phyloP scores from a whole-genome alignment of 2,113 vertebrate genomes.

The Ammodramus savannarum region DNA sequence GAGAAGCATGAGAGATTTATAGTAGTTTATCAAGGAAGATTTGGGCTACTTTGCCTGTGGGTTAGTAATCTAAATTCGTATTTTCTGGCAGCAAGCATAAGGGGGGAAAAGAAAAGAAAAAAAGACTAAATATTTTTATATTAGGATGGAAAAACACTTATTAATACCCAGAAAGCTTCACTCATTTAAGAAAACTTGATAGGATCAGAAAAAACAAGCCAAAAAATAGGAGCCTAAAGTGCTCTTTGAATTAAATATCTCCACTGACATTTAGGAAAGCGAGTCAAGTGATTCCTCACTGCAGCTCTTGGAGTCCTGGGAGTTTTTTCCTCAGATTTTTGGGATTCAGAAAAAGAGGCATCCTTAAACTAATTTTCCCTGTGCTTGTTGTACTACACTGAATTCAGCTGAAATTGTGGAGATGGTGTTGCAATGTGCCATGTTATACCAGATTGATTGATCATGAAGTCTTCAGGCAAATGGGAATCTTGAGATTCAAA shows the following conservation, averaged over 20 bases:
- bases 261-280: neutral
- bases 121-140: neutral
- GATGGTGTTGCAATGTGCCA: neutral
- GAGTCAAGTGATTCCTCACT: neutral
- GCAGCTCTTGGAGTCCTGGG: neutral
- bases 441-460: neutral
- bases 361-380: neutral
- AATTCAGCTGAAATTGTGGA: neutral
- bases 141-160: neutral
- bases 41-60: neutral
- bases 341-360: neutral
- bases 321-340: neutral
- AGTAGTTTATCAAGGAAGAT: neutral
- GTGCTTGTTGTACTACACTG: neutral
- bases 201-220: neutral
- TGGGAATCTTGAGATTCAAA: neutral
- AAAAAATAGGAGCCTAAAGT: neutral
- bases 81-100: neutral
- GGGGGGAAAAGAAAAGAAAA: rapidly evolving
- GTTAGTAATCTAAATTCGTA: neutral
- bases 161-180: neutral
- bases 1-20: neutral
- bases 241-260: neutral
- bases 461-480: neutral
- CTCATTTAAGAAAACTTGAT: neutral